These are phyloP conservation scores for Caenorhabditis latens DNA, from an alignment of 1,140 invertebrate genomes.

Conservation along the genomic window DNA sequence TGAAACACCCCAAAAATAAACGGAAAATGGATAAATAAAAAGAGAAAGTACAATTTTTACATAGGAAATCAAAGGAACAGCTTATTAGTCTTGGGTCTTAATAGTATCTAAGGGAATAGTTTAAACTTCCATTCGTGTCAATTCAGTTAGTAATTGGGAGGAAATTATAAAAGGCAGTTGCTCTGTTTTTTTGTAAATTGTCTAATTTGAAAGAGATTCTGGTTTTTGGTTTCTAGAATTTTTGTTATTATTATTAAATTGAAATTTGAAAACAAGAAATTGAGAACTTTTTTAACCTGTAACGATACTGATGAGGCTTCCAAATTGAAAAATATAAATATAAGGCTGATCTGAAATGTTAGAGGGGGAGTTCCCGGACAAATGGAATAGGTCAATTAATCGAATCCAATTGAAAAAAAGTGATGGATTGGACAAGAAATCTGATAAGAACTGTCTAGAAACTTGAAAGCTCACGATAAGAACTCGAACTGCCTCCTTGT, in stretches of 20 bases:
- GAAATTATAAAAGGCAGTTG: background rate
- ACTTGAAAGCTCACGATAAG: conserved; percentile 48
- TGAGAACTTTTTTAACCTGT: conserved; percentile 3
- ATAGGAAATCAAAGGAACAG: background rate
- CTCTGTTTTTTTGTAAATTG: background rate
- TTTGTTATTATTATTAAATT: background rate
- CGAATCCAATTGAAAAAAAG: too few species aligned
- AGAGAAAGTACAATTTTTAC: background rate
- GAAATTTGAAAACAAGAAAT: background rate
- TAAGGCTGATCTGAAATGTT: background rate
- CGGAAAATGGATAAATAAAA: background rate
- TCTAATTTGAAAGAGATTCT: background rate
- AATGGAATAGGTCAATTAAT: conserved; percentile 41
- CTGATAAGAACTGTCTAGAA: background rate
- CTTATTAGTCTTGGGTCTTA: background rate
- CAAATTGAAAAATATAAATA: background rate
- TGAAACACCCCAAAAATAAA: background rate
- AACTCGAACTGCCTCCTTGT: background rate
- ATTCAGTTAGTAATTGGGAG: conserved; percentile 10
- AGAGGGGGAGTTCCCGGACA: conserved; percentile 26
- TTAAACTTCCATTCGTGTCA: background rate
- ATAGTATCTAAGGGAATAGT: too few species aligned
- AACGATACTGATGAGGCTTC: background rate
- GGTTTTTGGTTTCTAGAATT: background rate
- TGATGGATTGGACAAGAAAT: background rate